Evolutionary conservation across 2,888 invertebrate genomes (phyloP), one percentile per base, ranked within the genome.

Genomic region (Morpho helenor): DNA sequence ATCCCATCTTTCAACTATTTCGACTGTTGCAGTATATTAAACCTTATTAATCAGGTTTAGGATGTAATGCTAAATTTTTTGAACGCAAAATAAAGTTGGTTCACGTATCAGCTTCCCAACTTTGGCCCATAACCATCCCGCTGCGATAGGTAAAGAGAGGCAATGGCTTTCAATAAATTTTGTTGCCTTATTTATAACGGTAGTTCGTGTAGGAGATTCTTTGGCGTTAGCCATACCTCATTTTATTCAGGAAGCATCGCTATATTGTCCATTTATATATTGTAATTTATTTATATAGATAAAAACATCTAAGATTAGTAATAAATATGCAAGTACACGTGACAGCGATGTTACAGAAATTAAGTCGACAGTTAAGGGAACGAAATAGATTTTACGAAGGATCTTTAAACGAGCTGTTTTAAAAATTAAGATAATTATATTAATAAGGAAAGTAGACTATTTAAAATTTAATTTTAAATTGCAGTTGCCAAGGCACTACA

Each of bases 111-210:
- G 74, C 80, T 79, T 76, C 77, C 76, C 71, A 82, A 81, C 80
- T 82, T 77, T 76, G 70, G 71, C 77, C 74, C 74, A 80, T 80
- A 76, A 80, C 79, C 72, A 68, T 75, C 84, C 84, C 75, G 84
- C 85, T 84, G 84, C 69, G 84, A 77, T 75, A 77, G 76, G 79
- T 81, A 75, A 75, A 77, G 76, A 77, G 75, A 70, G 73, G 76
- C 76, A 75, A 83, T 84, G 79, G 76, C 63, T 74, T 69, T 72
- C 74, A 69, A 78, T 78, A 76, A 81, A 80, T 80, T 76, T 73
- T 76, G 74, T 70, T 70, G 72, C 63, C 66, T 68, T 75, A 73
- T 75, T 76, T 73, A 75, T 76, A 71, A 66, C 69, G 66, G 66
- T 71, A 70, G 71, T 71, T 72, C 72, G 67, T 66, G 69, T 70